Evolutionary conservation across 1,140 invertebrate genomes (phyloP).

Genomic region (Cotesia glomerata): DNA sequence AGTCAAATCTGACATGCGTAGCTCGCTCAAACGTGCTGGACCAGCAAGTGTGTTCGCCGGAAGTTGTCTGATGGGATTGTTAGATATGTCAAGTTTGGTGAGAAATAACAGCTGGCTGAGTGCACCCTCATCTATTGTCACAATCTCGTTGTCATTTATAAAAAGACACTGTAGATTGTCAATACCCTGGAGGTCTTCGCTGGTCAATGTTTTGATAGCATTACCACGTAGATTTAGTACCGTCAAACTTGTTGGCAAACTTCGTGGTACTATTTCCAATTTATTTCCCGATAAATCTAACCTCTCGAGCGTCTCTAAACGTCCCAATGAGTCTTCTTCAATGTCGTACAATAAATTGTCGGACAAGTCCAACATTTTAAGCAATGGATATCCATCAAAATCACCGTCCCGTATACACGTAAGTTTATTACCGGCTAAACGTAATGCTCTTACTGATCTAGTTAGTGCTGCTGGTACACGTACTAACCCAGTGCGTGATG

Average conservation of each 20-base stretch:
- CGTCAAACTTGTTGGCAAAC: constrained; percentile 69
- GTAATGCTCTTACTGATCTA: constrained; percentile 80
- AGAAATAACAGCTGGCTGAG: constrained; percentile 72
- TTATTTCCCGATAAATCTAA: constrained; percentile 82
- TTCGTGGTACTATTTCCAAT: constrained; percentile 71
- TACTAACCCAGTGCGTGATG: constrained; percentile 78
- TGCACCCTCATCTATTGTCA: constrained; percentile 69
- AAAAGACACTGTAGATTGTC: constrained; percentile 73
- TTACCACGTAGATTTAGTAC: constrained; percentile 72
- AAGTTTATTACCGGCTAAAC: constrained; percentile 78
- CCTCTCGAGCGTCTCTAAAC: constrained; percentile 78
- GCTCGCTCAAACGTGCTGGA: constrained; percentile 68
- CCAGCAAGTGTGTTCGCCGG: constrained; percentile 72
- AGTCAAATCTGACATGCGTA: constrained; percentile 73
- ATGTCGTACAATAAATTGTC: constrained; percentile 78
- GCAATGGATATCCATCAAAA: constrained; percentile 85
- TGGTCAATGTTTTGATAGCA: constrained; percentile 69
- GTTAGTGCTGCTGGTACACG: constrained; percentile 84
- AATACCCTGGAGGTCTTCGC: constrained; percentile 74
- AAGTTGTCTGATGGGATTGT: constrained; percentile 75
- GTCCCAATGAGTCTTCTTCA: constrained; percentile 85
- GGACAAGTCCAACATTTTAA: constrained; percentile 82
- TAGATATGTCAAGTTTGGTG: constrained; percentile 76
- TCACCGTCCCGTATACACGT: constrained; percentile 80
- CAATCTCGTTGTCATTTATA: constrained; percentile 72